phyloP scores from a whole-genome alignment of 1,140 invertebrate species.

The Physella acuta region DNA sequence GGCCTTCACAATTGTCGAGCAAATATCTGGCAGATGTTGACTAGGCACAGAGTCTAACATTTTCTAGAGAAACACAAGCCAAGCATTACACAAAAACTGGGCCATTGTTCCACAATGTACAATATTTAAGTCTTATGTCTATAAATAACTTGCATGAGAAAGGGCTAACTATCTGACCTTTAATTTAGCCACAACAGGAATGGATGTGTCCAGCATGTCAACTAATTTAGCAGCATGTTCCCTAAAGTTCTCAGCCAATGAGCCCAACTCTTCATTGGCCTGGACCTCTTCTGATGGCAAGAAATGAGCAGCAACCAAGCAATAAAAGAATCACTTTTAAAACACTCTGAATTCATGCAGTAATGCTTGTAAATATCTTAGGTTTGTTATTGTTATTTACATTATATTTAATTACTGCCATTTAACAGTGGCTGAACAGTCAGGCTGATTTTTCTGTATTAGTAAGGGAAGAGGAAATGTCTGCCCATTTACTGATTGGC shows the following conservation, averaged over 20 bases:
- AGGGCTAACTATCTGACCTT: constrained; percentile 58
- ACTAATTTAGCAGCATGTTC: constrained; percentile 61
- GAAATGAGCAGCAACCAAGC: constrained; percentile 17
- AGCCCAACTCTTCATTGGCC: constrained; percentile 50
- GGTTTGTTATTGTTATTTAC: neutral
- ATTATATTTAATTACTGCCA: neutral
- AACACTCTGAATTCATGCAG: too few species aligned
- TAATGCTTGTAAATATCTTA: too few species aligned
- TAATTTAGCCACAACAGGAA: constrained; percentile 61
- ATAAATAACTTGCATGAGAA: too few species aligned
- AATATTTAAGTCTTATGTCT: too few species aligned
- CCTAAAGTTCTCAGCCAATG: constrained; percentile 59
- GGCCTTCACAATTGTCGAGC: constrained; percentile 61
- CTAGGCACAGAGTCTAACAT: constrained; percentile 60
- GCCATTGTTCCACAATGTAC: too few species aligned
- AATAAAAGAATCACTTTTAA: neutral
- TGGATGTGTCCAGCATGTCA: constrained; percentile 62
- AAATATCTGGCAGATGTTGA: constrained; percentile 62
- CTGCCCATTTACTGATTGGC: too few species aligned
- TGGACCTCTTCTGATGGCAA: constrained; percentile 42
- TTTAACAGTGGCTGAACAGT: neutral
- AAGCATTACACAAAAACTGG: too few species aligned
- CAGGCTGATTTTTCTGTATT: too few species aligned
- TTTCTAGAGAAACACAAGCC: constrained; percentile 45
- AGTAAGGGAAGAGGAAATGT: too few species aligned